A percentile compares a stretch with the other conserved stretches of the same genome.
Evolutionary conservation across 2,797 vertebrate genomes (phyloP).

Genomic region (Karalla daura): DNA sequence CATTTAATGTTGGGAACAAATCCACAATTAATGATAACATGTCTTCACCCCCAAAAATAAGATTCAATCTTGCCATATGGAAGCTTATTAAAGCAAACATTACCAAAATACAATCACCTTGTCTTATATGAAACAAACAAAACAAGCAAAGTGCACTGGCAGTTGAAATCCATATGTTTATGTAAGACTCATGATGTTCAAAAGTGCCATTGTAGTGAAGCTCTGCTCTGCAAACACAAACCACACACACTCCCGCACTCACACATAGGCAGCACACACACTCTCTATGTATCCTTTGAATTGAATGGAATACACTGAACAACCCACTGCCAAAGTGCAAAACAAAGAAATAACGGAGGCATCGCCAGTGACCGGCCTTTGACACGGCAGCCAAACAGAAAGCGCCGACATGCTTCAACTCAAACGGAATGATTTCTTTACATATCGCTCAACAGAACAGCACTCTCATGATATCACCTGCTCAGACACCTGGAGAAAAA

Average conservation of each 20-base stretch:
- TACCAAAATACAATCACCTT: constrained; percentile 74
- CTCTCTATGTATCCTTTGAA: constrained; percentile 23
- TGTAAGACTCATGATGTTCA: constrained; percentile 59
- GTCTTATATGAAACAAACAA: constrained; percentile 64
- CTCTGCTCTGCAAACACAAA: constrained; percentile 18
- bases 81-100: constrained; percentile 43
- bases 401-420: constrained; percentile 6
- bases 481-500: constrained; percentile 15
- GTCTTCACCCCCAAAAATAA: constrained; percentile 9
- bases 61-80: constrained; percentile 30
- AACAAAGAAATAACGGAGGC: constrained; percentile 61
- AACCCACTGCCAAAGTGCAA: constrained; percentile 61
- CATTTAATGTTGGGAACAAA: constrained; percentile 52
- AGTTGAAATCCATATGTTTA: constrained; percentile 37
- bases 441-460: constrained; percentile 35
- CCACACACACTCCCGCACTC: constrained; percentile 24
- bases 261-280: constrained; percentile 17
- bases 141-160: constrained; percentile 57
- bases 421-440: constrained; percentile 42
- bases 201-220: constrained; percentile 65
- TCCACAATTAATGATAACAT: constrained; percentile 14
- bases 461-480: constrained; percentile 9
- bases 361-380: constrained; percentile 20
- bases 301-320: constrained; percentile 29
- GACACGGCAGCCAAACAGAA: constrained; percentile 25